phyloP scores from a whole-genome alignment of 2,113 vertebrate species.

The Serilophus lunatus region DNA sequence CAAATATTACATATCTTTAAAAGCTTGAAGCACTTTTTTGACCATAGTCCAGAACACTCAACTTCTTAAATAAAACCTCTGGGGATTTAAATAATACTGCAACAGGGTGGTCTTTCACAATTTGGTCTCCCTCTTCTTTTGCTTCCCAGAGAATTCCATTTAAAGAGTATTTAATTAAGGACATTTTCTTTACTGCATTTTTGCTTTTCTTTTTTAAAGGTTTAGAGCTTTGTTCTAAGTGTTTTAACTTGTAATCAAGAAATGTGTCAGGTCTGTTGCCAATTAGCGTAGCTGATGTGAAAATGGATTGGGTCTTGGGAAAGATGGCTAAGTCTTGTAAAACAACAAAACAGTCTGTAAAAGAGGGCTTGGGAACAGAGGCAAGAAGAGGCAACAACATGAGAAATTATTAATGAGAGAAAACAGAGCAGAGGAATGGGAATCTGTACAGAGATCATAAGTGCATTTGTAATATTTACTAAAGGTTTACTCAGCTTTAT shows the following conservation, averaged over 20 bases:
- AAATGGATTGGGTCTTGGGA: constrained; percentile 42
- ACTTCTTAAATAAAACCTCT: background rate
- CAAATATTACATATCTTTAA: background rate
- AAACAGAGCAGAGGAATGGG: background rate
- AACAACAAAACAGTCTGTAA: background rate
- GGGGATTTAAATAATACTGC: background rate
- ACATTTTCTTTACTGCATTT: constrained; percentile 36
- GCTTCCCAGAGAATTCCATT: constrained; percentile 19
- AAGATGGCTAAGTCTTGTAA: background rate
- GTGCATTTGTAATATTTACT: background rate
- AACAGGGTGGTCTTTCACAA: constrained; percentile 29
- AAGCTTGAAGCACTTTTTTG: background rate
- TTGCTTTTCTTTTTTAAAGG: background rate
- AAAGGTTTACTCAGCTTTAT: background rate
- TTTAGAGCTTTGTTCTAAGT: constrained; percentile 37
- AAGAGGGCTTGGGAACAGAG: background rate
- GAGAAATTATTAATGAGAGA: background rate
- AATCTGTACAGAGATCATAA: background rate
- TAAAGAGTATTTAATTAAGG: constrained; percentile 42
- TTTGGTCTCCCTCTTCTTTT: background rate
- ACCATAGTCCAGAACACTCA: background rate
- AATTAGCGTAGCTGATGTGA: constrained; percentile 39
- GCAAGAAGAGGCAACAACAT: background rate
- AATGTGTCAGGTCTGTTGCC: constrained; percentile 47
- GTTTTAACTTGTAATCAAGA: constrained; percentile 45